phyloP scores from a whole-genome alignment of 2,797 vertebrate species.

The Nyctalus aviator region DNA sequence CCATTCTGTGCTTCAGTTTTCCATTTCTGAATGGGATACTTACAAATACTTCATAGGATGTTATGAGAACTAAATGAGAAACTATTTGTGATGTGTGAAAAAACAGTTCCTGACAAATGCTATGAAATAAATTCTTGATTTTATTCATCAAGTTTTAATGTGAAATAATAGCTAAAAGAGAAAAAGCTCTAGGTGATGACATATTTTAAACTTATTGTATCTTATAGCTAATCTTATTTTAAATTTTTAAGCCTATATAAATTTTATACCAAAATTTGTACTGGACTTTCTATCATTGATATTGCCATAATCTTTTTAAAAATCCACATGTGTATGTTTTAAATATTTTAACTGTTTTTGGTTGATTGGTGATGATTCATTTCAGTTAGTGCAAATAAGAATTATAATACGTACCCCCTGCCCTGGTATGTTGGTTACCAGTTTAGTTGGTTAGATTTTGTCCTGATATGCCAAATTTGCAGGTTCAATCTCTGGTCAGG shows the following conservation, averaged over 20 bases:
- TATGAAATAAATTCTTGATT: slow-evolving; percentile 45
- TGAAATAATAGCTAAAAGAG: not conserved
- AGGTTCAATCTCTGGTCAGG: not conserved
- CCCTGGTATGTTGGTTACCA: not conserved
- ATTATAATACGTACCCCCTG: not conserved
- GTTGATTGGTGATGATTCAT: not conserved
- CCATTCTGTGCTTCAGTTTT: not conserved
- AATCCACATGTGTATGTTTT: not conserved
- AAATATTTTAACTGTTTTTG: slow-evolving; percentile 40
- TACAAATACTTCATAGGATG: not conserved
- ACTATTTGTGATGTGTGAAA: slow-evolving; percentile 55
- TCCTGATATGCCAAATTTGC: not conserved
- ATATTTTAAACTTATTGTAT: slow-evolving; percentile 17
- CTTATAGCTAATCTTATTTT: slow-evolving; percentile 20
- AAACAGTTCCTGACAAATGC: slow-evolving; percentile 25
- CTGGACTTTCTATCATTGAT: slow-evolving; percentile 15
- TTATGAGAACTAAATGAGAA: not conserved
- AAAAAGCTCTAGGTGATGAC: not conserved
- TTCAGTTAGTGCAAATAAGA: slow-evolving; percentile 16
- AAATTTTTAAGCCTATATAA: not conserved
- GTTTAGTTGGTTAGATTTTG: not conserved
- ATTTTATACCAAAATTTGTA: not conserved
- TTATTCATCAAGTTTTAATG: slow-evolving; percentile 27
- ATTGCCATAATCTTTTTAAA: not conserved
- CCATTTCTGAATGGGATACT: not conserved